Evolutionary conservation across 1,140 invertebrate genomes (phyloP), one percentile per base, ranked within the genome.

Genomic region (Lysiphlebus fabarum): DNA sequence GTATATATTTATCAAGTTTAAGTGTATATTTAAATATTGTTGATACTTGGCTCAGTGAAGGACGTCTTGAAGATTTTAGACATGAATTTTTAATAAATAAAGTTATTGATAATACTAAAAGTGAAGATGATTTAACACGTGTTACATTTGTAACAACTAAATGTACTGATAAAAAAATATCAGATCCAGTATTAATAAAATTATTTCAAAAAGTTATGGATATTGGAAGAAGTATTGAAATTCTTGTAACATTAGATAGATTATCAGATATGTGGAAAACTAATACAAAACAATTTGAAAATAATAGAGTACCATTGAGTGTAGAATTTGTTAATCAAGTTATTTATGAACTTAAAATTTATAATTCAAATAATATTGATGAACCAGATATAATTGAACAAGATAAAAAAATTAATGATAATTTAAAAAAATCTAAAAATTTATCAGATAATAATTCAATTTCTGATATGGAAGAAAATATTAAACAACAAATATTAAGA

Each of bases 1-100:
- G 72, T 60, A 65, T 84, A 41, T 83, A 82, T 63, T 56, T 84
- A 17, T 71, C 74, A 51, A 80, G 77, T 66, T 67, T 82, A 54
- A 75, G 68, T 48, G 77, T 79, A 57, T 84, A 83, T 67, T 68
- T 84, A 14, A 77, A 78, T 53, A 78, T 84, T 44, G 79, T 82
- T 26, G 78, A 84, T 49, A 71, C 68, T 3, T 84, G 83, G 83
- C 70, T 84, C 50, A 79, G 72, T 12, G 79, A 82, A 59, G 82
- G 82, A 58, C 73, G 77, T 56, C 68, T 84, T 6, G 74, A 80
- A 62, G 82, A 85, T 65, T 78, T 74, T 67, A 76, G 76, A 50
- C 65, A 76, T 11, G 83, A 85, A 69, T 85, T 85, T 73, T 67
- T 83, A 38, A 78, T 84, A 59, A 58, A 64, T 26, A 41, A 78